These are phyloP conservation scores for Oophaga pumilio DNA, from an alignment of 2,113 vertebrate genomes.

Conservation along the genomic window DNA sequence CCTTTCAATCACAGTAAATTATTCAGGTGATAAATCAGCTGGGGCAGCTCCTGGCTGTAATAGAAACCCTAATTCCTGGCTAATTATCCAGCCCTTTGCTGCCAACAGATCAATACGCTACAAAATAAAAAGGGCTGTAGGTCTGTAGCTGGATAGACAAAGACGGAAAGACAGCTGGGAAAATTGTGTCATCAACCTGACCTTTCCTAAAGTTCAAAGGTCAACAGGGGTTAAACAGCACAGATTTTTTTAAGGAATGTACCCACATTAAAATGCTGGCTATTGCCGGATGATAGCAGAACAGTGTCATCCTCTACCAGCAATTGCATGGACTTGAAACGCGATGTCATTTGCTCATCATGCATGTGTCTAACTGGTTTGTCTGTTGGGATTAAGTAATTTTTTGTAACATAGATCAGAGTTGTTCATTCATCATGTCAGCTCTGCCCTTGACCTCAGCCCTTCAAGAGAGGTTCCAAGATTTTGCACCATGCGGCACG, in stretches of 20 bases:
- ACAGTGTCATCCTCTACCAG: conserved; percentile 24
- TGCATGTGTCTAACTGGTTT: conserved; percentile 51
- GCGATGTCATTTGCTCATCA: conserved; percentile 47
- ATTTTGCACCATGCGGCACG: not conserved
- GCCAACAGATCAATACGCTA: conserved; percentile 81
- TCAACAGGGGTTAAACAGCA: conserved; percentile 60
- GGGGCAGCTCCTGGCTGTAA: conserved; percentile 84
- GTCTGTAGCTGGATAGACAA: conserved; percentile 65
- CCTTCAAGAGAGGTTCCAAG: conserved; percentile 17
- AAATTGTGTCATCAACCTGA: conserved; percentile 66
- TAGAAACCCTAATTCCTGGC: conserved; percentile 87
- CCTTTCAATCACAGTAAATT: conserved; percentile 98
- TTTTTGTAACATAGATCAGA: conserved; percentile 40
- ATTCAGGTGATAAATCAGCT: conserved; percentile 97
- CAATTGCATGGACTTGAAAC: not conserved
- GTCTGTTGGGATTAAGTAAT: conserved; percentile 51
- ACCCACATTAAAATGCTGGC: conserved; percentile 28
- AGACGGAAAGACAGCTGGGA: conserved; percentile 68
- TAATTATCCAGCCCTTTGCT: conserved; percentile 87
- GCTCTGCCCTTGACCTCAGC: conserved; percentile 51
- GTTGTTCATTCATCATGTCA: conserved; percentile 58
- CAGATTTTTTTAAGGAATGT: conserved; percentile 54
- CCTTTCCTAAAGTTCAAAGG: conserved; percentile 69
- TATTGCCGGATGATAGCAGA: conserved; percentile 9
- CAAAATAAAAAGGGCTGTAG: conserved; percentile 75